Evolutionary conservation across 2,888 invertebrate species (phyloP).

Genomic region (Sarcophaga variegata): DNA sequence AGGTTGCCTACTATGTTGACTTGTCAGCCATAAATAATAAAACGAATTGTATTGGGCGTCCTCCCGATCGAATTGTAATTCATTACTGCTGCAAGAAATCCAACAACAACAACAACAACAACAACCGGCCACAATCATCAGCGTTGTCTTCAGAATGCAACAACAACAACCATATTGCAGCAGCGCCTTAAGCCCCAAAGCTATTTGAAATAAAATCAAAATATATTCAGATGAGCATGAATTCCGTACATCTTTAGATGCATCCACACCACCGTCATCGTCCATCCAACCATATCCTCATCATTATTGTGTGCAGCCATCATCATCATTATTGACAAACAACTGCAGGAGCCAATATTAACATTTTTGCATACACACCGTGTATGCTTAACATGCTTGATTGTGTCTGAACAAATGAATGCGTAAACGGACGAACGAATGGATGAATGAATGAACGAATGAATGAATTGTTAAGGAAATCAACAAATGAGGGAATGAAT

Average conservation of each 20-base stretch:
- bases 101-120: constrained; percentile 42
- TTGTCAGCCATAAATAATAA: constrained; percentile 75
- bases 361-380: constrained; percentile 47
- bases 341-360: constrained; percentile 53
- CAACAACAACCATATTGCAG: background rate
- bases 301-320: constrained; percentile 46
- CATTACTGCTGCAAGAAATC: constrained; percentile 68
- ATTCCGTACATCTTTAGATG: constrained; percentile 6
- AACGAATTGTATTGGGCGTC: constrained; percentile 73
- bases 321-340: constrained; percentile 58
- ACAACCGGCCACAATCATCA: constrained; percentile 9
- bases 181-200: background rate
- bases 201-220: constrained; percentile 12
- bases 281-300: constrained; percentile 39
- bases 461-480: too few species aligned
- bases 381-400: constrained; percentile 17
- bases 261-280: background rate
- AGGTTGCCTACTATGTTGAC: constrained; percentile 59
- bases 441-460: constrained; percentile 37
- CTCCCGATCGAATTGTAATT: constrained; percentile 71
- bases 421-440: constrained; percentile 46
- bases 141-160: constrained; percentile 15
- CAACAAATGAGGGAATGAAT: too few species aligned
- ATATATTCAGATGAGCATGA: constrained; percentile 14
- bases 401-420: constrained; percentile 52